phyloP scores from a whole-genome alignment of 2,888 invertebrate species.

The Hypercompe scribonia region DNA sequence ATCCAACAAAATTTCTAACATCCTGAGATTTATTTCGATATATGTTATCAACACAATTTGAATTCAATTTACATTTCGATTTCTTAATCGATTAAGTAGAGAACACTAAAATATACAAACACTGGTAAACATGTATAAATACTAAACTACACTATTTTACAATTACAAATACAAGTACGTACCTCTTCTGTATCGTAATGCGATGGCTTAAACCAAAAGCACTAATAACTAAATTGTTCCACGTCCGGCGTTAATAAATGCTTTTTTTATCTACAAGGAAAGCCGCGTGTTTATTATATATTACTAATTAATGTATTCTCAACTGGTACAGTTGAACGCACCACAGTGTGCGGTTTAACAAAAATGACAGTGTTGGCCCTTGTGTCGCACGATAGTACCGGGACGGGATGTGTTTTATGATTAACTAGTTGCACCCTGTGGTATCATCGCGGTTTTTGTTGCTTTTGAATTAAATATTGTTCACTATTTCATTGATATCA shows the following conservation, averaged over 20 bases:
- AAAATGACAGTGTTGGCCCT: conserved; percentile 36
- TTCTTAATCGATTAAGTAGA: not conserved
- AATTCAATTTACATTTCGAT: not conserved
- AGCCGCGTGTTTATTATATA: conserved; percentile 68
- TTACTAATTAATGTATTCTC: conserved; percentile 65
- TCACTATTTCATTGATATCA: no score
- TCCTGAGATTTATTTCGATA: not conserved
- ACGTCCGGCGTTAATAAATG: conserved; percentile 61
- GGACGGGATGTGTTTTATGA: not conserved
- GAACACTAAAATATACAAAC: not conserved
- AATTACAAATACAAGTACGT: conserved; percentile 16
- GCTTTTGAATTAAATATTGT: no score
- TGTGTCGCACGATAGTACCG: conserved; percentile 13
- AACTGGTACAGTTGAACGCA: conserved; percentile 34
- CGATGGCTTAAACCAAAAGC: conserved; percentile 26
- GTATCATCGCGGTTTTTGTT: no score
- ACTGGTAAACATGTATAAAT: not conserved
- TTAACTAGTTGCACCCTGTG: no score
- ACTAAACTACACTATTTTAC: not conserved
- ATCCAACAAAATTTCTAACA: not conserved
- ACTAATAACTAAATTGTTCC: conserved; percentile 36
- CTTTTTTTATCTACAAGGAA: conserved; percentile 79
- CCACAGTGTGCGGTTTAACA: conserved; percentile 37
- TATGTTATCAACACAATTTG: not conserved
- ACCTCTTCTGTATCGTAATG: conserved; percentile 22